Evolutionary conservation across 2,888 invertebrate genomes (phyloP), one percentile per base, ranked within the genome.

Genomic region (Agonopterix subpropinquella): DNA sequence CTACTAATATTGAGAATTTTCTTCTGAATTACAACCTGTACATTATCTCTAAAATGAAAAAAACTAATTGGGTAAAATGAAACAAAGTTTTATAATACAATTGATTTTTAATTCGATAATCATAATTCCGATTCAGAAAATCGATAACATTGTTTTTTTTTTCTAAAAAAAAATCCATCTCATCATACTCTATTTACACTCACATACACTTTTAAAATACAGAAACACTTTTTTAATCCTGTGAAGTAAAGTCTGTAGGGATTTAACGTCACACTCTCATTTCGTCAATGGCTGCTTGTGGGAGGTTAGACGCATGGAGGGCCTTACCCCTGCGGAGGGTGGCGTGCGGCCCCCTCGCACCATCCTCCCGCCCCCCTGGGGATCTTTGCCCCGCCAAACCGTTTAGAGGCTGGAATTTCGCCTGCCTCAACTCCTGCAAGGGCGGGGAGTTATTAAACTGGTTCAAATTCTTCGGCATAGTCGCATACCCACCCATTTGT

Each of bases 261-360:
- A 75, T 77, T 75, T 73, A 77, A 62, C 77, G 94, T 96, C 95
- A 96, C 92, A 96, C 96, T 82, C 95, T 90, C 95, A 96, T 96
- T 89, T 96, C 96, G 78, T 94, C 95, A 85, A 95, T 95, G 54
- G 95, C 94, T 59, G 95, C 95, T 76, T 95, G 94, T 47, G 94
- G 94, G 77, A 94, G 92, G 74, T 90, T 90, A 69, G 92, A 89
- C 53, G 89, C 86, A 52, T 90, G 89, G 51, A 79, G 87, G 70
- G 80, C 58, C 53, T 82, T 87, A 11, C 84, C 83, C 56, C 85
- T 71, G 39, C 86, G 77, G 7, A 89, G 72, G 50, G 79, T 86
- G 44, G 82, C 85, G 58, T 89, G 90, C 45, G 84, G 77, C 47
- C 73, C 80, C 37, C 69, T 71, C 50, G 74, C 68, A 43, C 65